These are phyloP conservation scores for Podilymbus podiceps DNA, from an alignment of 2,113 vertebrate species.

Conservation along the genomic window DNA sequence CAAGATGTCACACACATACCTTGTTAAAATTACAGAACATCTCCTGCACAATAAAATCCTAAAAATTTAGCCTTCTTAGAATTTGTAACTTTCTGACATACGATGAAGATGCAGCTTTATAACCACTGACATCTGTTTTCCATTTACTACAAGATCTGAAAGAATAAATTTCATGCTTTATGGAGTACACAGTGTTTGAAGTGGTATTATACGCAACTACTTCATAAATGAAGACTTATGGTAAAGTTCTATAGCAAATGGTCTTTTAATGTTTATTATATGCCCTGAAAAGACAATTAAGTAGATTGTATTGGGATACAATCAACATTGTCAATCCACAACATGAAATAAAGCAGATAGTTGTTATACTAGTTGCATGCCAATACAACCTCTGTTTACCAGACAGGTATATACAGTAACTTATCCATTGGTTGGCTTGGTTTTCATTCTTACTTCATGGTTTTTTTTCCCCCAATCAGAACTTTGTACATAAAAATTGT, in stretches of 20 bases:
- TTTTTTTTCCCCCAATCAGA: not conserved
- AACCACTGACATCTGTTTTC: not conserved
- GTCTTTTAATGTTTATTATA: not conserved
- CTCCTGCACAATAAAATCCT: not conserved
- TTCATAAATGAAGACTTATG: not conserved
- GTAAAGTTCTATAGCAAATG: not conserved
- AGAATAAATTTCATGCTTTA: not conserved
- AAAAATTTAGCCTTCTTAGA: not conserved
- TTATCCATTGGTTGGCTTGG: accelerated
- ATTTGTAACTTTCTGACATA: not conserved
- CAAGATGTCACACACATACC: not conserved
- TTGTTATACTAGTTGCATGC: not conserved
- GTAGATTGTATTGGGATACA: not conserved
- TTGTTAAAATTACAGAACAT: not conserved
- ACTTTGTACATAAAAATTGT: not conserved
- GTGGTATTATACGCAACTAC: not conserved
- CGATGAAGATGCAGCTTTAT: not conserved
- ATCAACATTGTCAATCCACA: not conserved
- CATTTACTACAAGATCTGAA: not conserved
- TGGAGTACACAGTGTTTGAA: not conserved
- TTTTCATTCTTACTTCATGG: not conserved
- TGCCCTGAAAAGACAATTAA: not conserved
- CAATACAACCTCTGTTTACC: not conserved
- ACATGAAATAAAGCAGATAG: not conserved
- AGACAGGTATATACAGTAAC: not conserved